Conservation (phyloP, 2,888 invertebrate species). For the Agonopterix subpropinquella region DNA sequence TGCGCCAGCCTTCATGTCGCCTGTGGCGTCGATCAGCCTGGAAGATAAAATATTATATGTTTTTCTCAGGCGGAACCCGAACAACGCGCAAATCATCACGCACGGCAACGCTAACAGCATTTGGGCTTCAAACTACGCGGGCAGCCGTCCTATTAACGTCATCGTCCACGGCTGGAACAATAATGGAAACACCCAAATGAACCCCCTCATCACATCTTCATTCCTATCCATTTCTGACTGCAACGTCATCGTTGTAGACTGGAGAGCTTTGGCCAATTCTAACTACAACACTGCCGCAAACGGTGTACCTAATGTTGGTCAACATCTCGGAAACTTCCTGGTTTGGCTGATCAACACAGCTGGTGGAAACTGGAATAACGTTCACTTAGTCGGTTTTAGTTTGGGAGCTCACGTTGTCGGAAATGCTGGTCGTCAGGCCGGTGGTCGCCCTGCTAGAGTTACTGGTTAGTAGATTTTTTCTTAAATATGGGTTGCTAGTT, state of each 20-base stretch:
- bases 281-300: conserved; percentile 10
- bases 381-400: conserved; percentile 47
- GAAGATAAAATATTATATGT: too few relatives aligned
- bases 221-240: conserved; percentile 26
- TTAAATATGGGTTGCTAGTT: background rate
- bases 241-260: conserved; percentile 43
- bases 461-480: conserved; percentile 22
- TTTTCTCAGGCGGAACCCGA: conserved; percentile 36
- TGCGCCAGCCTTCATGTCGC: too few relatives aligned
- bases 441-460: conserved; percentile 22
- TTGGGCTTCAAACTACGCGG: conserved; percentile 36
- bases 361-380: conserved; percentile 33
- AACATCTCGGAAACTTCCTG: conserved; percentile 29
- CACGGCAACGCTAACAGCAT: conserved; percentile 40
- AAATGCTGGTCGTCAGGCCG: conserved; percentile 30
- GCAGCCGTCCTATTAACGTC: conserved; percentile 31
- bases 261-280: conserved; percentile 24
- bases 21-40: too few relatives aligned
- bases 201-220: conserved; percentile 28
- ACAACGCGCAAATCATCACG: conserved; percentile 33
- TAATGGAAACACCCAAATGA: conserved; percentile 34
- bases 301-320: conserved; percentile 21
- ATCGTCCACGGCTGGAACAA: conserved; percentile 55
- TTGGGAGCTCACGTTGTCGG: conserved; percentile 50
- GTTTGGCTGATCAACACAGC: conserved; percentile 31